Conservation (phyloP, 2,888 invertebrate genomes). For the Thalpophila matura region DNA sequence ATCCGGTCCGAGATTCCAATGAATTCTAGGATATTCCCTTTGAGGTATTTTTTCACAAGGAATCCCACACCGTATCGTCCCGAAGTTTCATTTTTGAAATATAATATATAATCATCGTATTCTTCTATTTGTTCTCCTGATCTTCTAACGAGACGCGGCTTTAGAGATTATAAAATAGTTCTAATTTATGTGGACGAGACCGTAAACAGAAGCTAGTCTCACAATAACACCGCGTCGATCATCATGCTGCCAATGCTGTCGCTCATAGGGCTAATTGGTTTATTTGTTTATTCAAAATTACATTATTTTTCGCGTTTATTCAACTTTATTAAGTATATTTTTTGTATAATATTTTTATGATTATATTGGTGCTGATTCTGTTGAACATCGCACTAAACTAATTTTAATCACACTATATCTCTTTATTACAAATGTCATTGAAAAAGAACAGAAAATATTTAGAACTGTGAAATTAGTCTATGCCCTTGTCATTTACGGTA, state of each 20-base stretch:
- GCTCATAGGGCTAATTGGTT: conserved; percentile 67
- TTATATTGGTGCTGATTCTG: too few relatives aligned
- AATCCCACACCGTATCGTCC: not conserved
- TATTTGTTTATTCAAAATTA: conserved; percentile 2
- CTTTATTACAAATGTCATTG: too few relatives aligned
- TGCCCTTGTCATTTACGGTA: too few relatives aligned
- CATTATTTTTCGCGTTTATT: not conserved
- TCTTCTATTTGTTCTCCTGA: not conserved
- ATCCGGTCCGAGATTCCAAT: not conserved
- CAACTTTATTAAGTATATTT: not conserved
- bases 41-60: not conserved
- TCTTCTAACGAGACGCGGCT: not conserved
- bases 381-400: too few relatives aligned
- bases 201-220: conserved; percentile 12
- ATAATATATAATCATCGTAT: not conserved
- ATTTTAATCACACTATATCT: too few relatives aligned
- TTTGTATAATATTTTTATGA: not conserved
- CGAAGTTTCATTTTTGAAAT: not conserved
- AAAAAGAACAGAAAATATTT: too few relatives aligned
- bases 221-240: conserved; percentile 41
- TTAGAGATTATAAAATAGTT: not conserved
- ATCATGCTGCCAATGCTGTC: conserved; percentile 73
- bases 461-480: too few relatives aligned
- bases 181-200: conserved; percentile 5
- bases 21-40: not conserved